Evolutionary conservation across 2,888 invertebrate genomes (phyloP), one percentile per base, ranked within the genome.

Genomic region (Eledone cirrhosa): DNA sequence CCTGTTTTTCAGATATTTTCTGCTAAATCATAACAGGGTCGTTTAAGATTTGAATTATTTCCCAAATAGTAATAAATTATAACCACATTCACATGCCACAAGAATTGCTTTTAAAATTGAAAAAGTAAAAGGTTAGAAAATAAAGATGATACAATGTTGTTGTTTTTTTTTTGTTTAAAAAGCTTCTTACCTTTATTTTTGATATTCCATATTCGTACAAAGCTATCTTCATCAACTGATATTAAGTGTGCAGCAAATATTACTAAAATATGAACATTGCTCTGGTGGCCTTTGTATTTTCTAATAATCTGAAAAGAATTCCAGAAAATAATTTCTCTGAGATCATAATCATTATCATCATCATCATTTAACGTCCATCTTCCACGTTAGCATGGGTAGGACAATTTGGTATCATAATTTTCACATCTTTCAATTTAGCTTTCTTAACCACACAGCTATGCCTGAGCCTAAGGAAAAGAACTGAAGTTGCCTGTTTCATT

Each of bases 161-260:
- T 41, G 11, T 41, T 41, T 41, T 11, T 41, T 41, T 63, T 63
- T n/a, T 63, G 14, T 53, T 14, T 16, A n/a, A 41, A 19, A 41
- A 27, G 41, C 14, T 11, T 33, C 77, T 16, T 94, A 80, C 94
- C 93, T 91, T 95, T 95, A 0, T 93, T 92, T 85, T 94, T 93
- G 29, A 97, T 95, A 87, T 96, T 94, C 95, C 97, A 98, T 41
- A 97, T 93, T 91, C 94, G 95, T 0, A 98, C 87, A 27, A 92
- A 91, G 90, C 95, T 96, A 1, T 92, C 92, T 87, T 94, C 94
- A 90, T 98, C 98, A 8, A 98, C 92, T 0, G 97, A 95, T 82
- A 98, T 92, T 41, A 98, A 91, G 90, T 96, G 95, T 53, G 84
- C 81, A 0, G 95, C 96, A 90, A 98, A 97, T 0, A 97, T 96